A percentile compares a stretch with the other conserved stretches of the same genome.
Evolutionary conservation across 2,888 invertebrate genomes (phyloP).

Genomic region (Litoditis marina): DNA sequence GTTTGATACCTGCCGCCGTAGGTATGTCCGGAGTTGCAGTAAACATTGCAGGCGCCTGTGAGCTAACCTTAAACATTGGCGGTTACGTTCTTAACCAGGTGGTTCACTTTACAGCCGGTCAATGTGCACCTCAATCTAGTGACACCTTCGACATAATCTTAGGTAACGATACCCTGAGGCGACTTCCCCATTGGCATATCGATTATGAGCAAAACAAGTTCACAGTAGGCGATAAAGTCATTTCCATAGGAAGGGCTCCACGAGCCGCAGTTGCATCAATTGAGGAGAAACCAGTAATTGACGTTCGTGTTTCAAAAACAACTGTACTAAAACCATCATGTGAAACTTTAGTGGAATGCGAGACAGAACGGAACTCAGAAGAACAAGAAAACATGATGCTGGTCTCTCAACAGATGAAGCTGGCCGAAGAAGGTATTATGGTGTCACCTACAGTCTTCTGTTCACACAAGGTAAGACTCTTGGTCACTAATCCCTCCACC

Average conservation of each 20-base stretch:
- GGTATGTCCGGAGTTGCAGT: conserved; percentile 10
- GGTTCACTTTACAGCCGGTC: neutral
- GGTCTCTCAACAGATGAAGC: no score
- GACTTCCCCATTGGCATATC: conserved; percentile 7
- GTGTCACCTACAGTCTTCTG: no score
- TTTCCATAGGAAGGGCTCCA: conserved; percentile 1
- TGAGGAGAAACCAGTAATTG: neutral
- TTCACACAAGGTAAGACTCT: neutral
- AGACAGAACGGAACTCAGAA: neutral
- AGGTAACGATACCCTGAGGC: conserved; percentile 12
- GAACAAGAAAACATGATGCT: no score
- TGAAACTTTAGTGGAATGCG: conserved; percentile 10
- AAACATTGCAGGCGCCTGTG: conserved; percentile 3
- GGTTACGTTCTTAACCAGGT: neutral
- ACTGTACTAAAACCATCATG: conserved; percentile 5
- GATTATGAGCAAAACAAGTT: conserved; percentile 7
- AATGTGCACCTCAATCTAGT: neutral
- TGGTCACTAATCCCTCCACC: neutral
- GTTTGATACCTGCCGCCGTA: neutral
- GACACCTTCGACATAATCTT: conserved; percentile 14
- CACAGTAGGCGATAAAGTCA: neutral
- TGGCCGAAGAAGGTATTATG: no score
- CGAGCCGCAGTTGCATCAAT: no score
- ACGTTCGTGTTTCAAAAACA: neutral
- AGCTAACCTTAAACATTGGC: conserved; percentile 8